Evolutionary conservation across 1,140 invertebrate species (phyloP).

Genomic region (Coenobita brevimanus): DNA sequence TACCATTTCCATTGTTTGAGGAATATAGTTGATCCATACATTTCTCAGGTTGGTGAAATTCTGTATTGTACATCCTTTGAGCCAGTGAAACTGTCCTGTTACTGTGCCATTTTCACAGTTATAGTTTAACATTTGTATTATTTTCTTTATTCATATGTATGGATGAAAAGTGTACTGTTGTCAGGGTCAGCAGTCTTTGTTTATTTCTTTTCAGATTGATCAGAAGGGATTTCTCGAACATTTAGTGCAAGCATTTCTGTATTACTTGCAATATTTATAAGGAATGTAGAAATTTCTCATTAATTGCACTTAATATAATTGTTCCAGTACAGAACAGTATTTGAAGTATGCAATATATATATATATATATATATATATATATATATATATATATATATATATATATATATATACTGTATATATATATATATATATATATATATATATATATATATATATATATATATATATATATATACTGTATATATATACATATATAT

Average conservation of each 20-base stretch:
- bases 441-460: background rate
- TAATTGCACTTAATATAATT: slow-evolving; percentile 46
- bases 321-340: slow-evolving; percentile 35
- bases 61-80: background rate
- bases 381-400: slow-evolving; percentile 41
- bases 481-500: background rate
- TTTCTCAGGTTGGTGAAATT: background rate
- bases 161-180: no score
- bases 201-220: no score
- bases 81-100: background rate
- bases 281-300: slow-evolving; percentile 41
- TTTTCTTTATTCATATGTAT: no score
- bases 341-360: no score
- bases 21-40: no score
- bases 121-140: background rate
- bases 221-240: no score
- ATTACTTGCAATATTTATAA: background rate
- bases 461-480: slow-evolving; percentile 9
- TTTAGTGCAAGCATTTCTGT: no score
- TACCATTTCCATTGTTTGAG: no score
- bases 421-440: background rate
- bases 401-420: slow-evolving; percentile 33
- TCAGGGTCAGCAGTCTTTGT: no score
- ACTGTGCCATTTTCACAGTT: background rate
- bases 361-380: slow-evolving; percentile 58